Base-by-base conservation (phyloP, 2,797 vertebrate species). In the Oceanodroma leucorhoa region DNA sequence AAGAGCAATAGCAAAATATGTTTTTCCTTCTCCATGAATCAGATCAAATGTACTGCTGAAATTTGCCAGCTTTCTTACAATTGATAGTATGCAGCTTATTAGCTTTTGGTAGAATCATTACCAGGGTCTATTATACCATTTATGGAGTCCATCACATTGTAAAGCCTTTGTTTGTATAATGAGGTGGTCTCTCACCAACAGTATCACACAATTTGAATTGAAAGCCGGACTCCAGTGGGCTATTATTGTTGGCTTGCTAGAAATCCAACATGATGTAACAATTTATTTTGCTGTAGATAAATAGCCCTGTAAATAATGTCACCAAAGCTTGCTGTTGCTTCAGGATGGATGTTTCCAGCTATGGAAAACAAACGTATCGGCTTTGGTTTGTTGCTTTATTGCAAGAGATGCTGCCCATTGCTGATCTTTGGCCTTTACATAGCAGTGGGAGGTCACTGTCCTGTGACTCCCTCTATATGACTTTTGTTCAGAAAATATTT, bases 401-500 rank as follows among this genome's bases (percentile, higher is more conserved):
- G 64, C 45, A 73, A 62, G 83, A 77, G 43, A 53, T 22, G 6
- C 41, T 67, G 92, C 72, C 80, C 29, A 15, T 43, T 50, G 57
- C 76, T 90, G 83, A 75, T 80, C 57, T 87, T 67, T 93, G 60
- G 57, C 76, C 48, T 90, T 78, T 57, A 21, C 51, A 34, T 8
- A 90, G 61, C 83, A 79, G 80, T 3, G 1, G 88, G 80, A 94
- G 57, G 54, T 71, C 83, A n/a, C 77, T 57, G 83, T 50, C 73
- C 87, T 76, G 81, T 50, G 83, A 76, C 38, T 84, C 62, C 66
- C 70, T 90, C 92, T 90, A 66, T 54, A 16, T 15, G 51, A 82
- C 45, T 93, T 94, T 50, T 93, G 67, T 58, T 87, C 87, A 76
- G 89, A 61, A 82, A 89, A 82, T 75, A 69, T 61, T 76, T 75